Evolutionary conservation across 2,888 invertebrate genomes (phyloP), one percentile per base, ranked within the genome.

Genomic region (Maniola hyperantus): DNA sequence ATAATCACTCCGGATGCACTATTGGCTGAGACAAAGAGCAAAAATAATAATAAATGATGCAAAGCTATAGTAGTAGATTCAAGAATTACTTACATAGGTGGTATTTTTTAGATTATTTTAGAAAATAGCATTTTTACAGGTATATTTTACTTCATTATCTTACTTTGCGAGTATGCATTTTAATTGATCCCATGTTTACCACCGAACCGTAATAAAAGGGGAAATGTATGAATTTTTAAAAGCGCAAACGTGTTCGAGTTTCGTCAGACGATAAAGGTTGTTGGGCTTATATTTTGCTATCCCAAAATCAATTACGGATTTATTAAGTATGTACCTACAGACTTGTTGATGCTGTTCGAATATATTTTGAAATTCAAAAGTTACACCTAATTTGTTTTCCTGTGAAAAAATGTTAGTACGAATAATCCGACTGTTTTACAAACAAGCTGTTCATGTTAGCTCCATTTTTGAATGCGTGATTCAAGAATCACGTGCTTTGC

Each of bases 1-100:
- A 87, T 89, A 0, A 64, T 89, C 0, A 85, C 80, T 6, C 81
- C 79, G 0, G 80, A 87, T 13, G 76, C 75, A 0, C 76, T 90
- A 74, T 73, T 90, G 18, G 74, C 77, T 0, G 79, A 80, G 53
- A 87, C 84, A 7, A 88, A 85, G 68, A 75, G 71, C 64, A 82
- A 80, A 69, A n/a, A n/a, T n/a, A 74, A 73, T 33, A 55, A 61
- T 51, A 63, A 33, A 51, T 69, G 61, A 69, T 53, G 11, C 39
- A n/a, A n/a, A n/a, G n/a, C n/a, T n/a, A n/a, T n/a, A n/a, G n/a
- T n/a, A n/a, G n/a, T n/a, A n/a, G n/a, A n/a, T n/a, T n/a, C n/a
- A n/a, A n/a, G n/a, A n/a, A n/a, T n/a, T n/a, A n/a, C n/a, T n/a
- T n/a, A n/a, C n/a, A n/a, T n/a, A n/a, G n/a, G n/a, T n/a, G n/a